A percentile compares a stretch with the other conserved stretches of the same genome.
Evolutionary conservation across 2,797 vertebrate species (phyloP).

Genomic region (Siniperca obscura): DNA sequence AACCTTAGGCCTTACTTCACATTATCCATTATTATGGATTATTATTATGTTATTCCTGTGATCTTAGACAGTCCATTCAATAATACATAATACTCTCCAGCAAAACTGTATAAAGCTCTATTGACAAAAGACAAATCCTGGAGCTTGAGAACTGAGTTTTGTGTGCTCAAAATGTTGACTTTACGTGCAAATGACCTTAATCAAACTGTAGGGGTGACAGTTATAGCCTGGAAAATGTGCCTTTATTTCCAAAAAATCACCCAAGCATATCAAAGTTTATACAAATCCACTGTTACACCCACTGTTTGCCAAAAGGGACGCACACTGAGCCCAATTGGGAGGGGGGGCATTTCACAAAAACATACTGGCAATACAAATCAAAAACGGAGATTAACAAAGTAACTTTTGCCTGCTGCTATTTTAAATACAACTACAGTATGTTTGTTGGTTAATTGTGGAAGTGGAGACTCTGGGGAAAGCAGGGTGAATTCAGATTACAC

Average conservation of each 20-base stretch:
- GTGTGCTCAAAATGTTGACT: slow-evolving; percentile 34
- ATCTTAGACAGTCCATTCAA: slow-evolving; percentile 28
- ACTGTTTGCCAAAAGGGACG: slow-evolving; percentile 38
- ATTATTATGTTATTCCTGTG: slow-evolving; percentile 2
- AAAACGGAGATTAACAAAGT: slow-evolving; percentile 21
- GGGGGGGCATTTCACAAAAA: slow-evolving; percentile 28
- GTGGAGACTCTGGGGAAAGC: background rate
- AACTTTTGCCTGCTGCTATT: slow-evolving; percentile 16
- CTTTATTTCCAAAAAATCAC: slow-evolving; percentile 42
- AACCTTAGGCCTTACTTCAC: background rate
- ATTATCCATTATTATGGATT: background rate
- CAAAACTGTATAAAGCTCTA: slow-evolving; percentile 3
- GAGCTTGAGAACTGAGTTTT: slow-evolving; percentile 29
- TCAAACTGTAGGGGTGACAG: slow-evolving; percentile 42
- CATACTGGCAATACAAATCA: slow-evolving; percentile 26
- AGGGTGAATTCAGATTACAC: slow-evolving; percentile 15
- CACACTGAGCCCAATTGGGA: background rate
- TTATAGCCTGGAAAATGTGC: slow-evolving; percentile 42
- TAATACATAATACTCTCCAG: slow-evolving; percentile 5
- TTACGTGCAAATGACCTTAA: slow-evolving; percentile 59
- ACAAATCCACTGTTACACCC: slow-evolving; percentile 38
- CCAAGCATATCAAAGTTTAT: slow-evolving; percentile 36
- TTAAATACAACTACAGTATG: slow-evolving; percentile 1
- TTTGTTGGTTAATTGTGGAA: slow-evolving; percentile 17
- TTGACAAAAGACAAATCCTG: slow-evolving; percentile 23